Evolutionary conservation across 2,797 vertebrate species (phyloP).

Genomic region (Acanthurus lineatus): DNA sequence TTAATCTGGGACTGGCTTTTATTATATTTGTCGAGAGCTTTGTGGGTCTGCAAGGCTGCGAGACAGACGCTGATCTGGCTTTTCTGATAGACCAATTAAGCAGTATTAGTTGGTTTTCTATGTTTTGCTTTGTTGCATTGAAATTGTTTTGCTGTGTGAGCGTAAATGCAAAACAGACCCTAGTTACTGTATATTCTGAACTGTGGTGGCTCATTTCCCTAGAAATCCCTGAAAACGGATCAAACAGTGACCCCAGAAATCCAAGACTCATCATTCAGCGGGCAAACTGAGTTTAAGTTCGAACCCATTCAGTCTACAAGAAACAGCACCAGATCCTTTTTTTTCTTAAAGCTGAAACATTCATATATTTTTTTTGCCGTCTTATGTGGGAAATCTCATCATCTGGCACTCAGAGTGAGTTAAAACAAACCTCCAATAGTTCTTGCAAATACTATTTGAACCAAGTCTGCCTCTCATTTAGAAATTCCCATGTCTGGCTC

Average conservation of each 20-base stretch:
- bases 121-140: too few relatives aligned
- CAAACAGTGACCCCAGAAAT: background rate
- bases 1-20: too few relatives aligned
- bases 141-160: too few relatives aligned
- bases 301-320: background rate
- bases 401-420: slow-evolving; percentile 46
- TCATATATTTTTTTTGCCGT: slow-evolving; percentile 31
- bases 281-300: background rate
- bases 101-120: too few relatives aligned
- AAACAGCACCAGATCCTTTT: slow-evolving; percentile 7
- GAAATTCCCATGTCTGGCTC: slow-evolving; percentile 56
- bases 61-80: too few relatives aligned
- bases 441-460: slow-evolving; percentile 52
- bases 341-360: slow-evolving; percentile 12
- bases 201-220: background rate
- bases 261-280: background rate
- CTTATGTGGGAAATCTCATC: slow-evolving; percentile 37
- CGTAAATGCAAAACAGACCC: too few relatives aligned
- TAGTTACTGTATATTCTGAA: background rate
- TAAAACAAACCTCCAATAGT: slow-evolving; percentile 56
- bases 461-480: slow-evolving; percentile 62
- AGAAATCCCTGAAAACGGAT: background rate
- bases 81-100: too few relatives aligned
- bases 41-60: too few relatives aligned
- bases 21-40: too few relatives aligned